Evolutionary conservation across 2,113 vertebrate genomes (phyloP).

Genomic region (Ramphastos sulfuratus): DNA sequence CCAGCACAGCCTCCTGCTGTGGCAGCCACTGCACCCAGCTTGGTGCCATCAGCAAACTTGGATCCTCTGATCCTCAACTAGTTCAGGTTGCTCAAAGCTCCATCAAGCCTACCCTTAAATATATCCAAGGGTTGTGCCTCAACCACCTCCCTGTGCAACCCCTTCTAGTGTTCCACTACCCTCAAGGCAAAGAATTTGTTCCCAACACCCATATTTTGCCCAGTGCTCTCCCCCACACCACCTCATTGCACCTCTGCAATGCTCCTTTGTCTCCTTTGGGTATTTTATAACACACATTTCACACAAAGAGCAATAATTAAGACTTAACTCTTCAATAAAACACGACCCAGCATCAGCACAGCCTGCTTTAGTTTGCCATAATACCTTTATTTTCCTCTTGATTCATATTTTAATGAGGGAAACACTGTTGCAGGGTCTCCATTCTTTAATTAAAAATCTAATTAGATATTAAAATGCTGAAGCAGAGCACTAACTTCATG

Average conservation of each 20-base stretch:
- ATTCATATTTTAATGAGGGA: slow-evolving; percentile 60
- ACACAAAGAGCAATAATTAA: neutral
- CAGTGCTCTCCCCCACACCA: neutral
- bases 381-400: slow-evolving; percentile 43
- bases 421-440: slow-evolving; percentile 39
- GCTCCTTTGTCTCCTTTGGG: neutral
- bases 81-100: too few relatives aligned
- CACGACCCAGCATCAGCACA: neutral
- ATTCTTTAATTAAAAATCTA: slow-evolving; percentile 68
- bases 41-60: too few relatives aligned
- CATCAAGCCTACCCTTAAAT: too few relatives aligned
- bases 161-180: too few relatives aligned
- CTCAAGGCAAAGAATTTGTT: too few relatives aligned
- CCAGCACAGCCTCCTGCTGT: too few relatives aligned
- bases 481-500: slow-evolving; percentile 49
- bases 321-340: neutral
- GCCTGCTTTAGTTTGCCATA: neutral
- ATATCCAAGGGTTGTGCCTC: too few relatives aligned
- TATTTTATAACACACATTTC: neutral
- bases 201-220: neutral
- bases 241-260: neutral
- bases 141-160: too few relatives aligned
- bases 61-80: too few relatives aligned
- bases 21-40: too few relatives aligned
- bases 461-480: slow-evolving; percentile 61